phyloP scores from a whole-genome alignment of 2,888 invertebrate species.

The Tortricodes alternella region DNA sequence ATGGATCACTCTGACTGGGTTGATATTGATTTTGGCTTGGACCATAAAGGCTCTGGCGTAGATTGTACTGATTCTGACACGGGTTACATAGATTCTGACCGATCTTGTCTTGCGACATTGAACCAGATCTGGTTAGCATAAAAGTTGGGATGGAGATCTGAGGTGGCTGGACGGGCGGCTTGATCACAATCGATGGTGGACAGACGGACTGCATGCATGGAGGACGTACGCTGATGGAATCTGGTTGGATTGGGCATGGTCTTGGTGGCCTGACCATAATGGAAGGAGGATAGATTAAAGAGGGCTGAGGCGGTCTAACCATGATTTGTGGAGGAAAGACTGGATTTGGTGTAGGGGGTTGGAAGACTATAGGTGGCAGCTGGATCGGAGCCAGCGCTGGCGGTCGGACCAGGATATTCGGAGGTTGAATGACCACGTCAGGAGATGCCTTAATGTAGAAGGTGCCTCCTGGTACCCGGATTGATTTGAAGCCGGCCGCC shows the following conservation, averaged over 20 bases:
- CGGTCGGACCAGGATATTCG: slow-evolving; percentile 59
- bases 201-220: not conserved
- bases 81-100: too few relatives aligned
- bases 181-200: slow-evolving; percentile 11
- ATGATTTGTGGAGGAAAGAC: slow-evolving; percentile 44
- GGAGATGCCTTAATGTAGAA: slow-evolving; percentile 57
- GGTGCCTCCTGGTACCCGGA: slow-evolving; percentile 59
- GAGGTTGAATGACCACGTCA: slow-evolving; percentile 62
- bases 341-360: slow-evolving; percentile 47
- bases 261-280: slow-evolving; percentile 41
- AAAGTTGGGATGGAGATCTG: not conserved
- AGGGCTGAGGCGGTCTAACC: slow-evolving; percentile 42
- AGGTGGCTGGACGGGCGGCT: slow-evolving; percentile 10
- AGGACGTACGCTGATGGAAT: not conserved
- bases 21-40: too few relatives aligned
- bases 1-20: too few relatives aligned
- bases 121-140: not conserved
- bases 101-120: too few relatives aligned
- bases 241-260: slow-evolving; percentile 7
- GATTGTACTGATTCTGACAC: too few relatives aligned
- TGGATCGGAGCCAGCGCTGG: slow-evolving; percentile 47
- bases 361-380: slow-evolving; percentile 52
- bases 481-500: slow-evolving; percentile 52
- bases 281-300: slow-evolving; percentile 48
- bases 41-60: too few relatives aligned